Evolutionary conservation across 2,113 vertebrate genomes (phyloP).

Genomic region (Urocolius indicus): DNA sequence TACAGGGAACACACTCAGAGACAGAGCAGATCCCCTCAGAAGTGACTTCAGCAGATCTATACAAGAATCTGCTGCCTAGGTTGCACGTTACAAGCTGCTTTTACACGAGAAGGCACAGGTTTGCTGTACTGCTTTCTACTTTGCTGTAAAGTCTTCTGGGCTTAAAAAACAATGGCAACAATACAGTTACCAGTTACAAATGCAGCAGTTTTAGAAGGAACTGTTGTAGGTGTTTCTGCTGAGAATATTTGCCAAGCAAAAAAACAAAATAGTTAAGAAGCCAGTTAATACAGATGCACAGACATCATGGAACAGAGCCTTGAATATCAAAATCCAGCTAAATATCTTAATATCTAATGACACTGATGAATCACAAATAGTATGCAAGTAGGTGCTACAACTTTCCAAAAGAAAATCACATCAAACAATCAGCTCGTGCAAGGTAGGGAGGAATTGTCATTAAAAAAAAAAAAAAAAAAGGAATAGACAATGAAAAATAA

Average conservation of each 20-base stretch:
- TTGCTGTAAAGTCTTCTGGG: neutral
- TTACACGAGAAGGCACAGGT: neutral
- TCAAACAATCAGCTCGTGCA: neutral
- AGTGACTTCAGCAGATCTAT: neutral
- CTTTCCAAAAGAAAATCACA: neutral
- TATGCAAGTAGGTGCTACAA: neutral
- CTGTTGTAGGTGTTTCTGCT: neutral
- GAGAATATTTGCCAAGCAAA: neutral
- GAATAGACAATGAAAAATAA: neutral
- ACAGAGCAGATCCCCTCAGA: neutral
- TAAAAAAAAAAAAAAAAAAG: neutral
- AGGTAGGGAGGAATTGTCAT: neutral
- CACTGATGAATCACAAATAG: neutral
- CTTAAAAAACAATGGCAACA: neutral
- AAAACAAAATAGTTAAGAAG: neutral
- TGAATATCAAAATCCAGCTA: neutral
- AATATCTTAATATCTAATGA: neutral
- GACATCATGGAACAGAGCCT: neutral
- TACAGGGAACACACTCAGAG: neutral
- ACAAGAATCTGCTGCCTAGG: neutral
- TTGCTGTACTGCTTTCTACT: neutral
- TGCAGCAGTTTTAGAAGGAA: neutral
- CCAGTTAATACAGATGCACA: neutral
- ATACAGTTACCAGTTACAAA: neutral
- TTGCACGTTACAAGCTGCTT: neutral